A percentile compares a stretch with the other conserved stretches of the same genome.
These are phyloP conservation scores for Oceanodroma tethys DNA, from an alignment of 2,113 vertebrate species.

Conservation along the genomic window DNA sequence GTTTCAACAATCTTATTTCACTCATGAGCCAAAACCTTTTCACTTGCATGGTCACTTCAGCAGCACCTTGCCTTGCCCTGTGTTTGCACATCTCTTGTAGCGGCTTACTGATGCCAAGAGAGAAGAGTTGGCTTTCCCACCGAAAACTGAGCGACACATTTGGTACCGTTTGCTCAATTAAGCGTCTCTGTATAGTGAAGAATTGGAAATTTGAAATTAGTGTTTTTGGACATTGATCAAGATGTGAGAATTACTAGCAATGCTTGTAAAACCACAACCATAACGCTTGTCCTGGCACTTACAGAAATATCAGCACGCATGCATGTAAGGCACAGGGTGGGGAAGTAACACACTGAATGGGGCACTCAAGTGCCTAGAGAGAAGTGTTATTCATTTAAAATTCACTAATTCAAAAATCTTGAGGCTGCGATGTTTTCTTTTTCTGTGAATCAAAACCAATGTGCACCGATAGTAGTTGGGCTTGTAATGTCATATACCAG, in stretches of 20 bases:
- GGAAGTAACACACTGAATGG: background rate
- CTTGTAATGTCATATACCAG: background rate
- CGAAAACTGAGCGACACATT: rapidly evolving
- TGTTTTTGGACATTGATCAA: background rate
- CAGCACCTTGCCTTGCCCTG: background rate
- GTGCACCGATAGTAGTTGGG: rapidly evolving
- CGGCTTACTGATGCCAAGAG: background rate
- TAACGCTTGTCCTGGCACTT: background rate
- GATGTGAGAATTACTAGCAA: background rate
- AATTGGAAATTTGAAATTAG: background rate
- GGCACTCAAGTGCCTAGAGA: background rate
- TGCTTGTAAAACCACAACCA: rapidly evolving
- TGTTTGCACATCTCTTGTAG: background rate
- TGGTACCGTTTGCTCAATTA: background rate
- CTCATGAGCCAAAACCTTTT: background rate
- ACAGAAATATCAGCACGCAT: background rate
- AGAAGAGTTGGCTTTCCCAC: background rate
- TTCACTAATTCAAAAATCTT: background rate
- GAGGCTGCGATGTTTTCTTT: background rate
- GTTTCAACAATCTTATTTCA: background rate
- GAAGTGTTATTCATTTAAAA: rapidly evolving
- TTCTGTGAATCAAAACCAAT: background rate
- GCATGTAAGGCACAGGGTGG: background rate
- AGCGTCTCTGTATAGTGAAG: background rate
- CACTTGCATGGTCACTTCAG: background rate